These are phyloP conservation scores for Bufo gargarizans DNA, from an alignment of 2,113 vertebrate genomes.

Conservation along the genomic window DNA sequence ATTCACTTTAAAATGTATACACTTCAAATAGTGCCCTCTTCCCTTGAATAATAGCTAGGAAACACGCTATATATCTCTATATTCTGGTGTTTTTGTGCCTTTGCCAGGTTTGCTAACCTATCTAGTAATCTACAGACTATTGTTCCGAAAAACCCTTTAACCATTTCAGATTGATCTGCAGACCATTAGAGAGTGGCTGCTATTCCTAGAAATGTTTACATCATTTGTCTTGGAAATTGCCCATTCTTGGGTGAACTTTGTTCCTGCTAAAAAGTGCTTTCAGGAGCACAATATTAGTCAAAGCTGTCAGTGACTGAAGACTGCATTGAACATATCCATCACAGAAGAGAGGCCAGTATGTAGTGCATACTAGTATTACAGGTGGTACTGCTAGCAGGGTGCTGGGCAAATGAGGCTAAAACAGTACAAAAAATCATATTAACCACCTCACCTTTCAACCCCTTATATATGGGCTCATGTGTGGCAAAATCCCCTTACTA, in stretches of 20 bases:
- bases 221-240: conserved; percentile 3
- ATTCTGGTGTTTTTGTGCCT: not conserved
- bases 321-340: not conserved
- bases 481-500: too few species aligned
- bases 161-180: not conserved
- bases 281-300: not conserved
- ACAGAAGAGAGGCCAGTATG: not conserved
- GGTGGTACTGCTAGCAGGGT: not conserved
- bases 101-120: not conserved
- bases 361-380: not conserved
- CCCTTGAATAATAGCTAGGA: too few species aligned
- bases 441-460: too few species aligned
- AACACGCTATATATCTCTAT: not conserved
- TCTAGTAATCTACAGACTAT: not conserved
- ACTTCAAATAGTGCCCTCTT: too few species aligned
- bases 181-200: too few species aligned
- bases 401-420: not conserved
- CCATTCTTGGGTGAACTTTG: not conserved
- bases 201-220: not conserved
- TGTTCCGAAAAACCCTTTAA: not conserved
- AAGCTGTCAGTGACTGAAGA: not conserved
- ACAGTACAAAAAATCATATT: not conserved
- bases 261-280: not conserved
- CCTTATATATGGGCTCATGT: too few species aligned
- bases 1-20: too few species aligned